Conservation (phyloP, 2,113 vertebrate species). For the Podocnemis expansa region DNA sequence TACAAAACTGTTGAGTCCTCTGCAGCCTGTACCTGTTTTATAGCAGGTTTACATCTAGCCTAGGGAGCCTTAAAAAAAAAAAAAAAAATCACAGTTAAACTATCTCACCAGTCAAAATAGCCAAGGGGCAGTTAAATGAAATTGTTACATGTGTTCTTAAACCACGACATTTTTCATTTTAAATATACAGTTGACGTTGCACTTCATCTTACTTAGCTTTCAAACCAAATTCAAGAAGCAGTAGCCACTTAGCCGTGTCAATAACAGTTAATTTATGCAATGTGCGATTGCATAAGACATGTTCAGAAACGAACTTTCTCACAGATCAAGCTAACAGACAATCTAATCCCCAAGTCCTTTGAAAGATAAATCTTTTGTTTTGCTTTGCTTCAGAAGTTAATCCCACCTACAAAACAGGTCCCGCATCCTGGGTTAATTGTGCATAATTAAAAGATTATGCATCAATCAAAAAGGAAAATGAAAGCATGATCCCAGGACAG, state of each 20-base stretch:
- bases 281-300: rapidly evolving
- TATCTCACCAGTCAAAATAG: slow-evolving; percentile 8
- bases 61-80: not conserved
- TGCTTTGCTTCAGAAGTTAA: not conserved
- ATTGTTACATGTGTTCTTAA: not conserved
- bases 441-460: not conserved
- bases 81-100: not conserved
- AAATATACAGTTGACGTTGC: not conserved
- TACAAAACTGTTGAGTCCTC: not conserved
- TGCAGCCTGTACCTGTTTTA: not conserved
- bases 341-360: not conserved
- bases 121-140: not conserved
- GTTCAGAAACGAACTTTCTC: slow-evolving; percentile 12
- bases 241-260: not conserved
- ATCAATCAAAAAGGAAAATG: not conserved
- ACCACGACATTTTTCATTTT: slow-evolving; percentile 23
- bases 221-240: not conserved
- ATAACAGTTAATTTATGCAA: not conserved
- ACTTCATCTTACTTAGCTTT: not conserved
- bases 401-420: not conserved
- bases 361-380: not conserved
- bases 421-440: not conserved
- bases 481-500: not conserved
- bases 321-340: not conserved
- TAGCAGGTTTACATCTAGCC: not conserved